Evolutionary conservation across 2,797 vertebrate genomes (phyloP), one percentile per base, ranked within the genome.

Genomic region (Heteromormyrus szaboi): DNA sequence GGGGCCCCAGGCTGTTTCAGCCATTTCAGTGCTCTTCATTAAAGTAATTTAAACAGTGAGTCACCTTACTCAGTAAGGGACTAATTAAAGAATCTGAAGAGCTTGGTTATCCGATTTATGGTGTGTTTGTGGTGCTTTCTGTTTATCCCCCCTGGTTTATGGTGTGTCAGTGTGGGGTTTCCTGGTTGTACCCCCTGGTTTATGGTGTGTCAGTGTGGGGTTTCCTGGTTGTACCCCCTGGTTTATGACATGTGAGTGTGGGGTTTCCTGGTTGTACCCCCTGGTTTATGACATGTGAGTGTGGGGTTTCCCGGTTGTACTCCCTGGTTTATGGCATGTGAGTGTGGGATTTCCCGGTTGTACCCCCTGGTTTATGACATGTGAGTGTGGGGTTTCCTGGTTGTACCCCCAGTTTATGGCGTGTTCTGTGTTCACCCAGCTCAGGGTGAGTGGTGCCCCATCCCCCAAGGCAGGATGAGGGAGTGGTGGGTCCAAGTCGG

Each of bases 401-500:
- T 54, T 19, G 19, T n/a, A 2, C 19, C 56, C 62, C 62, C 25
- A 6, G 17, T n/a, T 79, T 44, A 79, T 17, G 72, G 37, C 9
- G 37, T 79, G 72, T 41, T 29, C 6, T 19, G 2, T 44, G 76
- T 48, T 83, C 44, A n/a, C 6, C 41, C n/a, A 19, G 17, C 76
- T 59, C 33, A 86, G 88, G 85, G 84, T 14, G 86, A 65, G 51
- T 90, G 86, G 86, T 89, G 91, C 50, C 86, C 59, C 3, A 59
- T 88, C 81, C 91, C 91, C 90, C 90, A 92, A 91, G 4, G 4
- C 91, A 97, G 95, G 90, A 98, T 98, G 97, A 97, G 94, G 94
- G 97, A 99, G 94, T 97, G 98, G 97, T 99, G 98, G 98, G 91
- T 98, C 19, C 97, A 97, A 84, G 96, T 98, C 91, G 95, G 95